Conservation (phyloP, 2,113 vertebrate species). For the Odocoileus hemionus region DNA sequence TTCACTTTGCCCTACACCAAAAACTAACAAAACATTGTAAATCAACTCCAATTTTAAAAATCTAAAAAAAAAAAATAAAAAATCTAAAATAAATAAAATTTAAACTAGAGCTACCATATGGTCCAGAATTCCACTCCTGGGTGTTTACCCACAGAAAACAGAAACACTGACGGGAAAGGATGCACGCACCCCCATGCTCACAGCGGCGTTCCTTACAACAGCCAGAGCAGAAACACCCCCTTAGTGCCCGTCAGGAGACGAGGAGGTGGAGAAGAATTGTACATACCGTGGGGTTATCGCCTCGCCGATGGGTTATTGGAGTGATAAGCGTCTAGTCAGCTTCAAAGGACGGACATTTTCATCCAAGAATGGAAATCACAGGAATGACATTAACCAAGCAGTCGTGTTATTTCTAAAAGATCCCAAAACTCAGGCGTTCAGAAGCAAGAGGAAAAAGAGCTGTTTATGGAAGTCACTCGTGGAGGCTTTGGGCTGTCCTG, state of each 20-base stretch:
- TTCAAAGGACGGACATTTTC: not conserved
- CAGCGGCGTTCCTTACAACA: fast-evolving
- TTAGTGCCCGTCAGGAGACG: fast-evolving
- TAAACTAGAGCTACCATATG: not conserved
- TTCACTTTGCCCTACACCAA: too few species aligned
- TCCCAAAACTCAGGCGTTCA: not conserved
- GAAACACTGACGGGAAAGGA: too few species aligned
- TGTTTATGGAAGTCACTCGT: fast-evolving
- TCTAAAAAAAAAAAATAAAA: not conserved
- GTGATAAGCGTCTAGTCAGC: fast-evolving
- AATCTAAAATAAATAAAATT: not conserved
- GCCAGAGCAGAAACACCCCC: not conserved
- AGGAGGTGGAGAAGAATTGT: fast-evolving
- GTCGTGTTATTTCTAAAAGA: not conserved
- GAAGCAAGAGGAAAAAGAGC: not conserved
- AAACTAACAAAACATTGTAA: too few species aligned
- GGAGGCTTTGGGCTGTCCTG: not conserved
- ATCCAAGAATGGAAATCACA: not conserved
- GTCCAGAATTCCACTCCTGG: not conserved
- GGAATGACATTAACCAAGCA: not conserved
- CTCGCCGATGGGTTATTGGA: not conserved
- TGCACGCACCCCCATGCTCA: not conserved
- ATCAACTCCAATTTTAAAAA: too few species aligned
- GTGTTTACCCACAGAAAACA: not conserved
- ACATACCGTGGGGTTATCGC: fast-evolving